Evolutionary conservation across 2,113 vertebrate species (phyloP), one percentile per base, ranked within the genome.

Genomic region (Calidris pugnax): DNA sequence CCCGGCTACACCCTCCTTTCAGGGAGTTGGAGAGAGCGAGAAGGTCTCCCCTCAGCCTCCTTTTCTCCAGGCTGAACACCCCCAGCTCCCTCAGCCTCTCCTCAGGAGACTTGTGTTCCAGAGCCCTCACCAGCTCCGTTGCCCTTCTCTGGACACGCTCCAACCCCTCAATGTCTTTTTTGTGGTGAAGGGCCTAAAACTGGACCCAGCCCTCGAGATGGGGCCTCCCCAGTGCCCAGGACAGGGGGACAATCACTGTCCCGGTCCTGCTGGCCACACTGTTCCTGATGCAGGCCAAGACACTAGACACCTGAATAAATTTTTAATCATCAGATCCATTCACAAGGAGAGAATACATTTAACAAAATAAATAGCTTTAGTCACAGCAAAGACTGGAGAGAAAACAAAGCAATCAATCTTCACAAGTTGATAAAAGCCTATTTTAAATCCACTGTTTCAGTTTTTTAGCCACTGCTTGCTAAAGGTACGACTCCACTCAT

Each of bases 1-100:
- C 41, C 51, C 50, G 7, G 2, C 57, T 35, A 6, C 51, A 26
- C 1, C 9, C 68, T 26, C 68, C 50, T 55, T 19, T 51, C 37
- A 69, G 23, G 20, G 5, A 35, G 37, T 1, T 30, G 8, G 5
- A 66, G 50, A 50, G 47, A 37, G 37, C 0, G 0, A 67, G 10
- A 1, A 56, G 43, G 37, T 47, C 55, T 35, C 18, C 47, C 84
- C 37, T 48, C 22, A 85, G 56, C 15, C 50, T 45, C 51, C 23
- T 62, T 1, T 55, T 50, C 69, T 71, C 63, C 45, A 81, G 45
- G 7, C 32, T 67, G 6, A 82, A 18, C 24, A 7, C 2, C 32
- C 10, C 23, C 69, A 39, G 17, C 4, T 72, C 64, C 47, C 32
- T 72, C 53, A 77, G 57, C 71, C 1, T 0, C 7, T 89, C 39